Evolutionary conservation across 2,113 vertebrate species (phyloP), one percentile per base, ranked within the genome.

Genomic region (Nibea albiflora): DNA sequence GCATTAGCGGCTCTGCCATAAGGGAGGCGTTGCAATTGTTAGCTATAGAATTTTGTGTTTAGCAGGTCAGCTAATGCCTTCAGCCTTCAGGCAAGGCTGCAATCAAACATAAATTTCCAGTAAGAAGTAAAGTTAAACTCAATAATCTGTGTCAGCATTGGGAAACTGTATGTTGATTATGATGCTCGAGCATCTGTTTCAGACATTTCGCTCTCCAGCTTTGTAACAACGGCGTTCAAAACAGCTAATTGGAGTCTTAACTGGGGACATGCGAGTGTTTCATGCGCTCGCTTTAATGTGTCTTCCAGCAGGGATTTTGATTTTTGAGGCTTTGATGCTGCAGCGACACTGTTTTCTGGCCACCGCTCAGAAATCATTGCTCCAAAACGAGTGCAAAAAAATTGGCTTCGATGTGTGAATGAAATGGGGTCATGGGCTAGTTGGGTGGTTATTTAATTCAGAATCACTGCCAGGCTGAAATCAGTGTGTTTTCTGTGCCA

Each of bases 381-480:
- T 52, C 67, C 63, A 76, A 84, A 31, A 86, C 11, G 19, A 26
- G 11, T 57, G n/a, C 63, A 66, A 73, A 77, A 73, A 77, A 81
- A 86, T 57, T 78, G 84, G 62, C 84, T 78, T 76, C 76, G 65
- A 79, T 52, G 54, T 56, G 70, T 52, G 75, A 79, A 74, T 72
- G 49, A 88, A 87, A 87, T 56, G 77, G 82, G 70, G 74, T 86
- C 80, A 85, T 16, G 10, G 0, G 44, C 82, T 64, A 28, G 63
- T 53, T 71, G 81, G 70, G 79, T 53, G 67, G 74, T 81, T 46
- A 78, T 86, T 88, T 86, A 82, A 73, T 83, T 73, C 11, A 16
- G 6, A 85, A 73, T 49, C 63, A 65, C 66, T 69, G 76, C 76
- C 76, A 74, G 76, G 66, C 49, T 82, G 70, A 79, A 87, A 67